phyloP scores from a whole-genome alignment of 2,797 vertebrate genomes.

The Scolopax rusticola region DNA sequence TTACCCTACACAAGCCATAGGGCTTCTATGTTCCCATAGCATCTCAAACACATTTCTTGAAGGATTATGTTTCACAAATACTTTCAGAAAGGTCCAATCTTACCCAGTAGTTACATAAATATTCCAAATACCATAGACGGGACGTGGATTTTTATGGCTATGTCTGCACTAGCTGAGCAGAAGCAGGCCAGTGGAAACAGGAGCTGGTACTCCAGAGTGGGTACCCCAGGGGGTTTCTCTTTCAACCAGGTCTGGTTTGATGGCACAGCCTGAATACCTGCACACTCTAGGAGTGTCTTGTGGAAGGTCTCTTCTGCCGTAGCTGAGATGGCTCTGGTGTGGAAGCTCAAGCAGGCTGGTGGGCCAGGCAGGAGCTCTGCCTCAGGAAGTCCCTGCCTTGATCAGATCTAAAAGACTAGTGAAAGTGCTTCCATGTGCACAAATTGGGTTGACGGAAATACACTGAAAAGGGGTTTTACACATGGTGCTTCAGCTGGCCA shows the following conservation, averaged over 20 bases:
- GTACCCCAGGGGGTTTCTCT: not conserved
- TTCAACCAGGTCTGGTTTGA: not conserved
- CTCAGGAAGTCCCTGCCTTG: not conserved
- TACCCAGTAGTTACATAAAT: not conserved
- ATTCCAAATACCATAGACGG: not conserved
- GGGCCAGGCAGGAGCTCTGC: not conserved
- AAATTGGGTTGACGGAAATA: not conserved
- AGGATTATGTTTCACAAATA: not conserved
- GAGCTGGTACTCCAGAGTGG: not conserved
- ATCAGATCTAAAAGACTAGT: not conserved
- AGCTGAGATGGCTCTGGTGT: fast-evolving
- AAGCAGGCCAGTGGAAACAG: not conserved
- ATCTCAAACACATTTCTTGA: not conserved
- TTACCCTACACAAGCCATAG: not conserved
- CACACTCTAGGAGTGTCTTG: not conserved
- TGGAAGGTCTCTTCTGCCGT: fast-evolving
- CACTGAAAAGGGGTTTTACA: not conserved
- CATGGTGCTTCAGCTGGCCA: not conserved
- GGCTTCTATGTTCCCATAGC: not conserved
- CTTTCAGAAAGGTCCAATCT: not conserved
- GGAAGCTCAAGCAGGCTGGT: not conserved
- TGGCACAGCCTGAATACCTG: not conserved
- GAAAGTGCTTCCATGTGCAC: not conserved
- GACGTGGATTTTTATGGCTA: not conserved
- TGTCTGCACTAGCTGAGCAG: not conserved